Conservation (phyloP, 1,140 invertebrate species). For the Ptiloglossa arizonensis region DNA sequence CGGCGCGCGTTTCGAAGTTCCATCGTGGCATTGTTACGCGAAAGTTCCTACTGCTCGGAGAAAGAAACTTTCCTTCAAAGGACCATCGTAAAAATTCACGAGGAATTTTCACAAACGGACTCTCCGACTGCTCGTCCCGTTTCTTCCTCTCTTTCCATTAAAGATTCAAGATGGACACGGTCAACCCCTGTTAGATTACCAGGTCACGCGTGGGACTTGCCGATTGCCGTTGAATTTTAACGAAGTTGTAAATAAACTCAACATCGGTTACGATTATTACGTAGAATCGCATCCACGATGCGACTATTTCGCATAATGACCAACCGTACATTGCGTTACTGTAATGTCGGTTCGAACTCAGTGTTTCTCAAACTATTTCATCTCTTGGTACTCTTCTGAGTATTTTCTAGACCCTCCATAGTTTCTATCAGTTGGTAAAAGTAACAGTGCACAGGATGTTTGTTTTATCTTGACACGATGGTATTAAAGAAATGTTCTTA, state of each 20-base stretch:
- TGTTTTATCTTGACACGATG: too few species aligned
- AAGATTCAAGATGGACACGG: constrained; percentile 14
- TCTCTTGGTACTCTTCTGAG: too few species aligned
- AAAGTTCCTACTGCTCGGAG: neutral
- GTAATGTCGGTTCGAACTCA: constrained; percentile 29
- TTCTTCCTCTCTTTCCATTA: neutral
- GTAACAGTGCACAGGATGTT: too few species aligned
- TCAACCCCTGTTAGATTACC: constrained; percentile 1
- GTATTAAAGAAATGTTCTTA: too few species aligned
- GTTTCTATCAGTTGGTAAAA: too few species aligned
- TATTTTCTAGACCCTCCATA: too few species aligned
- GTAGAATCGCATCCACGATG: neutral
- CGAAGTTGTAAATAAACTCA: constrained; percentile 26
- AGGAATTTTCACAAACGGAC: constrained; percentile 18
- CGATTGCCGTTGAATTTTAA: constrained; percentile 25
- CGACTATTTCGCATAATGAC: constrained; percentile 21
- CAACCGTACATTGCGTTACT: neutral
- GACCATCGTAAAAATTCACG: constrained; percentile 29
- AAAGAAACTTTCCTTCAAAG: neutral
- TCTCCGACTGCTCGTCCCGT: neutral
- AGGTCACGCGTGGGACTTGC: too few species aligned
- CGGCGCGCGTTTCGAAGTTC: neutral
- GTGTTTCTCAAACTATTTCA: too few species aligned
- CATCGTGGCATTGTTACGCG: neutral
- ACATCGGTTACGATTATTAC: neutral